phyloP scores from a whole-genome alignment of 2,888 invertebrate genomes.

The Sinhomidia bicolor region DNA sequence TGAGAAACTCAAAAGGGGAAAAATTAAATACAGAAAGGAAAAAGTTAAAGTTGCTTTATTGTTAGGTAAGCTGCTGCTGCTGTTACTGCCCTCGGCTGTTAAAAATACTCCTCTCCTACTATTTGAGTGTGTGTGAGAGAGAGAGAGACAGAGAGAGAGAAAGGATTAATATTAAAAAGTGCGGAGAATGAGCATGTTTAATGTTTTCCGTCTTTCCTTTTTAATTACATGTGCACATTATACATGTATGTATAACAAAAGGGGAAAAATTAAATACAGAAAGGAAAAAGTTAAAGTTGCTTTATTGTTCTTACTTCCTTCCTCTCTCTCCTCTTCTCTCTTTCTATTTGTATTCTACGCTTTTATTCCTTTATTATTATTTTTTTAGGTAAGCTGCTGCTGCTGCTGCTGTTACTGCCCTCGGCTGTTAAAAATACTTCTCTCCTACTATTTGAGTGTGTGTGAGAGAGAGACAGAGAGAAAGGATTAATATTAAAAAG shows the following conservation, averaged over 20 bases:
- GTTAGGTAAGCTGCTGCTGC: background rate
- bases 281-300: constrained; percentile 12
- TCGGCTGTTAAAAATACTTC: no score
- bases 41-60: constrained; percentile 2
- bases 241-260: background rate
- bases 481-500: constrained; percentile 33
- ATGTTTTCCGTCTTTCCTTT: background rate
- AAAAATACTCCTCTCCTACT: background rate
- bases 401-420: no score
- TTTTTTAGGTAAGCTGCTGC: background rate
- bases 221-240: background rate
- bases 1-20: background rate
- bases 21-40: constrained; percentile 16
- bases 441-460: background rate
- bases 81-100: no score
- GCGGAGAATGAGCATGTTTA: background rate
- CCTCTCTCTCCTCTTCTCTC: background rate
- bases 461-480: no score
- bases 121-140: background rate
- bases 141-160: background rate
- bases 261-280: constrained; percentile 6
- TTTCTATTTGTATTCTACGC: background rate
- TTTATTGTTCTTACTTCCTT: background rate
- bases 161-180: constrained; percentile 35
- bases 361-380: background rate